These are phyloP conservation scores for Drosophila percnosoma DNA, from an alignment of 2,888 invertebrate species.

Conservation along the genomic window DNA sequence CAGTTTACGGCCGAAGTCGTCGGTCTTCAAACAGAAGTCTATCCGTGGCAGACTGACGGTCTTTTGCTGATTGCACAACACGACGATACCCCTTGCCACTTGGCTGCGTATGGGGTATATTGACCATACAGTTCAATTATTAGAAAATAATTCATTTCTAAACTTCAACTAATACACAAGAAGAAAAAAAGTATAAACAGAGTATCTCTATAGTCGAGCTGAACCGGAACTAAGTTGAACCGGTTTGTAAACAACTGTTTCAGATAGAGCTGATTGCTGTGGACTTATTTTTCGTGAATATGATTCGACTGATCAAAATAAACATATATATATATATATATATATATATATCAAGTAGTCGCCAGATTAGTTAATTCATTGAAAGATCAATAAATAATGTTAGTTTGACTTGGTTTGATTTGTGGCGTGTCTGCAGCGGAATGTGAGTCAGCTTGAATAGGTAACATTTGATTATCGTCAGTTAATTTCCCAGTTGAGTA, in stretches of 20 bases:
- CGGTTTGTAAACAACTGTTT: constrained; percentile 54
- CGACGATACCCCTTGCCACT: neutral
- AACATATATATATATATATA: neutral
- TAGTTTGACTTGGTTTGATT: neutral
- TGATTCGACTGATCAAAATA: constrained; percentile 21
- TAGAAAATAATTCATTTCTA: no score
- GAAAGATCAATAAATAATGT: neutral
- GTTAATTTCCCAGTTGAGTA: neutral
- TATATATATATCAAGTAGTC: neutral
- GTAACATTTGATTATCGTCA: neutral
- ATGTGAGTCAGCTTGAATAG: neutral
- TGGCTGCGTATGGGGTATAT: constrained; percentile 22
- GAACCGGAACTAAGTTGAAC: neutral
- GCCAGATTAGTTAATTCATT: neutral
- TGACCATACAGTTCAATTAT: neutral
- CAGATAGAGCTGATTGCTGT: constrained; percentile 22
- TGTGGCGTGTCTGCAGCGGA: neutral
- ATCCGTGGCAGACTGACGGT: constrained; percentile 35
- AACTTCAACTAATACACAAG: no score
- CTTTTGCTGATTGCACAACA: constrained; percentile 25
- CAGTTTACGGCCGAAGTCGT: constrained; percentile 21
- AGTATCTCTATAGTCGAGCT: constrained; percentile 8
- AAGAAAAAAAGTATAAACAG: neutral
- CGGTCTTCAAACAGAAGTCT: constrained; percentile 39
- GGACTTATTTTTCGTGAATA: constrained; percentile 26